Base-by-base conservation (phyloP, 2,113 vertebrate genomes). In the Camelus dromedarius region DNA sequence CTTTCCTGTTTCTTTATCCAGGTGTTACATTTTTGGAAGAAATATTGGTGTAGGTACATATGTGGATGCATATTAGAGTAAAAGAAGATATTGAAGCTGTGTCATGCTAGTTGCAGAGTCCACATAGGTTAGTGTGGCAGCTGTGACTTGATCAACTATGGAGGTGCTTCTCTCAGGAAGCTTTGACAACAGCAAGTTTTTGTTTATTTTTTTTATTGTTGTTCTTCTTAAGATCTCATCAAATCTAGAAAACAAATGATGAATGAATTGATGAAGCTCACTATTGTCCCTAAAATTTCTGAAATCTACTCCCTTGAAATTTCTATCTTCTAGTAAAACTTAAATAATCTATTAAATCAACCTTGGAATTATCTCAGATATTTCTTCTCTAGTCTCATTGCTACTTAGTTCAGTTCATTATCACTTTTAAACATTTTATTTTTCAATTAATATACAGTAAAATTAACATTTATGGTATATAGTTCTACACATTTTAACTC, bases 121-220 rank as follows among this genome's bases (percentile, higher is more conserved):
- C 72, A 95, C 85, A 96, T 95, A 91, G 95, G 30, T 72, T 97
- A 50, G 22, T 89, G 70, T 96, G 91, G 95, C 79, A 96, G 93
- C 80, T 96, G 91, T 91, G 88, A 82, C 88, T 97, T 26, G 24
- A 93, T 96, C 89, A 98, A 62, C 35, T 91, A 60, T 93, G 85
- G 96, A 95, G 60, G 50, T 96, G 56, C 95, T 97, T 91, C 67
- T 94, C 85, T 56, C 42, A 26, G 91, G 67, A 96, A 93, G 58
- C 46, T 54, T 96, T 96, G 90, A 96, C 50, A 97, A 96, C 24
- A 73, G 26, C 54, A 73, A 1, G 54, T 22, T 90, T 79, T 46
- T 48, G 52, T 94, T 86, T 84, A n/a, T 79, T 83, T 92, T 92
- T 30, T 77, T 62, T 79, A 26, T 72, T 93, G 60, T 52, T 84